Evolutionary conservation across 2,797 vertebrate genomes (phyloP).

Genomic region (Pseudomugil gertrudae): DNA sequence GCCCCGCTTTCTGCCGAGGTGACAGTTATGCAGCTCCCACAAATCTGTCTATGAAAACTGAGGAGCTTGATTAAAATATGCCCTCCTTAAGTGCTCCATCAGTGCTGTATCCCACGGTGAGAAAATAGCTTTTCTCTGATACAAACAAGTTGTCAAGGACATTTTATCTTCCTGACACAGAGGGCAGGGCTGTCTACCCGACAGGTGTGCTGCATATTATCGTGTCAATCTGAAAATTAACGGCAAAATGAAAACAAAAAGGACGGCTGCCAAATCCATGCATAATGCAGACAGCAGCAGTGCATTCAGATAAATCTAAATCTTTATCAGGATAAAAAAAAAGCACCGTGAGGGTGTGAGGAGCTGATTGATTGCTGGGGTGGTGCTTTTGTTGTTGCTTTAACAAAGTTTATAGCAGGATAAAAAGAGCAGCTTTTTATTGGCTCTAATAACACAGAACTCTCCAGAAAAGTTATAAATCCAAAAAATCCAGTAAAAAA

Average conservation of each 20-base stretch:
- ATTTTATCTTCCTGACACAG: constrained; percentile 57
- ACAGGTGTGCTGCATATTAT: constrained; percentile 47
- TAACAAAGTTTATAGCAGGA: constrained; percentile 19
- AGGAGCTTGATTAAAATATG: constrained; percentile 64
- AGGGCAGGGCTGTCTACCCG: constrained; percentile 21
- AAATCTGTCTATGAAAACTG: constrained; percentile 54
- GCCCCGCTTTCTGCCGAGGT: constrained; percentile 54
- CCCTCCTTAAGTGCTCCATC: constrained; percentile 58
- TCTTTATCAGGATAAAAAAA: constrained; percentile 2
- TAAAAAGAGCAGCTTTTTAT: constrained; percentile 6
- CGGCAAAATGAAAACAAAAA: constrained; percentile 47
- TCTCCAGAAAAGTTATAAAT: constrained; percentile 10
- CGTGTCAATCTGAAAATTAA: constrained; percentile 50
- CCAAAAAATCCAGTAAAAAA: not conserved
- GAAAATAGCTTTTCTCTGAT: constrained; percentile 56
- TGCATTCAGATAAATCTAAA: constrained; percentile 10
- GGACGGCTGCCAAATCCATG: constrained; percentile 15
- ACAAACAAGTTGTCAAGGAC: constrained; percentile 60
- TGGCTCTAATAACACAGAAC: constrained; percentile 4
- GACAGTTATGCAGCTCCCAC: constrained; percentile 54
- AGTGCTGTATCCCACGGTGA: constrained; percentile 44
- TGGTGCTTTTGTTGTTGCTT: constrained; percentile 26
- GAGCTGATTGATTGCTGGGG: constrained; percentile 5
- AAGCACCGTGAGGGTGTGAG: not conserved
- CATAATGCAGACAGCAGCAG: constrained; percentile 33